A percentile compares a stretch with the other conserved stretches of the same genome.
Conservation (phyloP, 1,140 invertebrate genomes). For the Capitella teleta region DNA sequence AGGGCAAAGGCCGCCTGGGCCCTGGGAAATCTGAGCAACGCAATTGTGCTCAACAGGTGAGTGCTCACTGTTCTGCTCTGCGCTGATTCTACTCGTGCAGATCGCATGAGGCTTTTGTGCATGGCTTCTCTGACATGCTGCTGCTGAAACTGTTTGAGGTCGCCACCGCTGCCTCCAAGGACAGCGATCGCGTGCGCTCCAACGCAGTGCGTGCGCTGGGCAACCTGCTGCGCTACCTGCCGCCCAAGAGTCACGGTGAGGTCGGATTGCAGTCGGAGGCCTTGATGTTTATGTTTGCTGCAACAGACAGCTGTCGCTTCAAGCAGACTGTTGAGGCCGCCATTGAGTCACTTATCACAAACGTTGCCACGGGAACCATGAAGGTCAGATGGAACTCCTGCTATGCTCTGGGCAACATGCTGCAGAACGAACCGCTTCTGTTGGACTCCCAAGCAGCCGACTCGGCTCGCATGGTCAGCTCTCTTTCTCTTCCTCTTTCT, state of each 20-base stretch:
- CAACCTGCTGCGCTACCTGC: conserved; percentile 59
- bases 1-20: conserved; percentile 71
- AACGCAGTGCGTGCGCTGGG: conserved; percentile 69
- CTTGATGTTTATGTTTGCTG: conserved; percentile 13
- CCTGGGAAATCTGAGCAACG: conserved; percentile 69
- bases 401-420: conserved; percentile 66
- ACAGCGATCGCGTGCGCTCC: conserved; percentile 62
- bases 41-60: conserved; percentile 54
- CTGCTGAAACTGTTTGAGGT: conserved; percentile 56
- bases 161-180: conserved; percentile 52
- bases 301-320: conserved; percentile 35
- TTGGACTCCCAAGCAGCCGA: too few relatives aligned
- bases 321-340: conserved; percentile 45
- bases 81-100: too few relatives aligned
- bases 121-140: conserved; percentile 56
- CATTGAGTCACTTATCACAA: conserved; percentile 53
- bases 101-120: too few relatives aligned
- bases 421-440: conserved; percentile 55
- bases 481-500: neutral
- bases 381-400: conserved; percentile 86
- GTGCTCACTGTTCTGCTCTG: too few relatives aligned
- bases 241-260: conserved; percentile 45
- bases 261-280: conserved; percentile 11
- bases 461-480: neutral
- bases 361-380: conserved; percentile 57